Conservation (phyloP, 2,797 vertebrate species). For the Microcaecilia unicolor region DNA sequence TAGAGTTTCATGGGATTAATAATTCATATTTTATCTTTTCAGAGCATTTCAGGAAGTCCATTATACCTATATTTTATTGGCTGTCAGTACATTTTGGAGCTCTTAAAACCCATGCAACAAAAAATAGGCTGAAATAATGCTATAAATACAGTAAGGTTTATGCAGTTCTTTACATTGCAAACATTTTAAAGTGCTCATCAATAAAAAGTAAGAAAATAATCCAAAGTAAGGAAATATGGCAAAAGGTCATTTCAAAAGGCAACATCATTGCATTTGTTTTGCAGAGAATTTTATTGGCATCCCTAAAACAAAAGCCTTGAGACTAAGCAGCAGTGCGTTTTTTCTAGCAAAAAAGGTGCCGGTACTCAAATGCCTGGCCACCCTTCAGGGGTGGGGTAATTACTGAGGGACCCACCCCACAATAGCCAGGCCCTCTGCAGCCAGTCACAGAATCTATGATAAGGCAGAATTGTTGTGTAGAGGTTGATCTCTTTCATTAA, state of each 20-base stretch:
- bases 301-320: not conserved
- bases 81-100: constrained; percentile 54
- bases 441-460: too few relatives aligned
- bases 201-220: constrained; percentile 44
- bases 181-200: constrained; percentile 33
- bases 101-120: constrained; percentile 51
- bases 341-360: too few relatives aligned
- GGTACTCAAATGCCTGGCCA: too few relatives aligned
- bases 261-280: constrained; percentile 21
- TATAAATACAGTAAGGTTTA: constrained; percentile 63
- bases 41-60: constrained; percentile 39
- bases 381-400: too few relatives aligned
- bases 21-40: constrained; percentile 52
- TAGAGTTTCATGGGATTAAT: constrained; percentile 43
- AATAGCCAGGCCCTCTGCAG: too few relatives aligned
- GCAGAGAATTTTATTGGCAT: constrained; percentile 10
- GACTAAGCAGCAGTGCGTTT: not conserved
- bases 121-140: constrained; percentile 46
- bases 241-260: constrained; percentile 30
- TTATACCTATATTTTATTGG: constrained; percentile 50
- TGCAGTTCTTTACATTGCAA: constrained; percentile 51
- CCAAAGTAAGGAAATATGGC: constrained; percentile 31
- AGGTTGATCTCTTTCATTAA: too few relatives aligned
- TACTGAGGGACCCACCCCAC: too few relatives aligned
- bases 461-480: too few relatives aligned